phyloP scores from a whole-genome alignment of 2,888 invertebrate genomes.

The Vesta saturnalis region DNA sequence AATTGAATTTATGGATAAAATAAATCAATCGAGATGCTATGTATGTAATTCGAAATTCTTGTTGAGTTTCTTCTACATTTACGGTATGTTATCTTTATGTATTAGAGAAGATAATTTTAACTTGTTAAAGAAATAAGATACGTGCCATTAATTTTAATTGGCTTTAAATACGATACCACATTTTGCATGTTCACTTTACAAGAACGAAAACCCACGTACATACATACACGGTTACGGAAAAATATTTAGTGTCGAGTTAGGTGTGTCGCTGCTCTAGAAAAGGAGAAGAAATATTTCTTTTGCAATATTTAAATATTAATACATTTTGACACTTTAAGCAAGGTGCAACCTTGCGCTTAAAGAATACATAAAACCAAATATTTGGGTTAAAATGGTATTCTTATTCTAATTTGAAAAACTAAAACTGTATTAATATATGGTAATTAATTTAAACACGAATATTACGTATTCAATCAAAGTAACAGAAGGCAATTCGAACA shows the following conservation, averaged over 20 bases:
- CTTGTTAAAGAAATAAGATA: conserved; percentile 35
- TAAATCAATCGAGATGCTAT: conserved; percentile 20
- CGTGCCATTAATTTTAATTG: conserved; percentile 40
- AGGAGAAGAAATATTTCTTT: conserved; percentile 16
- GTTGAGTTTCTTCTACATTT: conserved; percentile 18
- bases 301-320: not conserved
- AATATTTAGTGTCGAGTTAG: conserved; percentile 19
- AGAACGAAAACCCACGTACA: conserved; percentile 34
- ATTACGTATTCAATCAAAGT: not conserved
- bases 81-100: conserved; percentile 27
- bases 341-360: not conserved
- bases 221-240: conserved; percentile 1
- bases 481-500: conserved; percentile 15
- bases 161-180: conserved; percentile 36
- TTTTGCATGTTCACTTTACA: conserved; percentile 36
- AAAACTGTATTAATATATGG: not conserved
- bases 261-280: conserved; percentile 10
- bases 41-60: conserved; percentile 18
- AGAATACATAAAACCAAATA: not conserved
- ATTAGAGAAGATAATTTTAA: conserved; percentile 30
- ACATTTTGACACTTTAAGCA: not conserved
- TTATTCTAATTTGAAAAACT: conserved; percentile 6
- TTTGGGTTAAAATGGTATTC: not conserved
- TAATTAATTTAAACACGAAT: not conserved
- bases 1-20: conserved; percentile 14